Evolutionary conservation across 2,888 invertebrate genomes (phyloP).

Genomic region (Spilosoma lubricipeda): DNA sequence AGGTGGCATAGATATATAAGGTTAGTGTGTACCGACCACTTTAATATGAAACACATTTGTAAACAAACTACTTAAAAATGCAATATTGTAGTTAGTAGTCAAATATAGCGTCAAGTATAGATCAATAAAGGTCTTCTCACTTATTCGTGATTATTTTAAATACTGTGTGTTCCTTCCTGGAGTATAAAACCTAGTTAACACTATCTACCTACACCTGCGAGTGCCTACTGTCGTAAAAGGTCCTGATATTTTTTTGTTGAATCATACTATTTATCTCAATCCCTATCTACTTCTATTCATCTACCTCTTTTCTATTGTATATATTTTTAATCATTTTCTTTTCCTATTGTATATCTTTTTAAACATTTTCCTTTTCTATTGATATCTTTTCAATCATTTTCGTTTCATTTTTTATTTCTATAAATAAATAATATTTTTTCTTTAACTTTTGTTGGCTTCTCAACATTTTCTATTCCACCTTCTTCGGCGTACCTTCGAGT

Average conservation of each 20-base stretch:
- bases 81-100: not conserved
- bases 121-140: not conserved
- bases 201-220: not conserved
- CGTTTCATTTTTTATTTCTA: too few species aligned
- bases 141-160: not conserved
- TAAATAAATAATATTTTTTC: too few species aligned
- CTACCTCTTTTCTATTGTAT: too few species aligned
- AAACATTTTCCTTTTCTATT: not conserved
- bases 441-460: too few species aligned
- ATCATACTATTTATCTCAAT: too few species aligned
- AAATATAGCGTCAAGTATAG: not conserved
- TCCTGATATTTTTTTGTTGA: not conserved
- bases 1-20: not conserved
- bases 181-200: not conserved
- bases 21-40: not conserved
- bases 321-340: not conserved
- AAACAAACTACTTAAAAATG: not conserved
- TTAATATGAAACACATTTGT: conserved; percentile 1
- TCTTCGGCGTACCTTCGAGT: not conserved
- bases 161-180: not conserved
- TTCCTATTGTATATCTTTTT: not conserved
- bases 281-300: not conserved
- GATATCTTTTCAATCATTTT: too few species aligned
- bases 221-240: not conserved
- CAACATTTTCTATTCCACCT: not conserved